Evolutionary conservation across 2,888 invertebrate species (phyloP), one percentile per base, ranked within the genome.

Genomic region (Acanthosepion esculentum): DNA sequence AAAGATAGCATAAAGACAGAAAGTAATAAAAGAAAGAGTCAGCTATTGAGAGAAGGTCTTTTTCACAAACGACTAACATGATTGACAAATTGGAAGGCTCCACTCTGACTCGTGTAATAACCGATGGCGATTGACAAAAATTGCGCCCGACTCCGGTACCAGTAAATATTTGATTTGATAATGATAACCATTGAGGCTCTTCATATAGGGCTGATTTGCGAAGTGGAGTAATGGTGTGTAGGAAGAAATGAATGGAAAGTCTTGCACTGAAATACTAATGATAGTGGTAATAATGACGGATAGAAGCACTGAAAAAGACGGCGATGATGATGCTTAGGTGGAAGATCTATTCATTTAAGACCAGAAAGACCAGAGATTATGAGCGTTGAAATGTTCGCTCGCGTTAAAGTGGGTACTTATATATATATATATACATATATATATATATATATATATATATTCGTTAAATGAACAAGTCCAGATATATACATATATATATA

Each of bases 61-160:
- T 59, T 78, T n/a, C n/a, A 33, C 78, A 78, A 78, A 78, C 18
- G 78, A 78, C 78, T 78, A n/a, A 78, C n/a, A 78, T 78, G 78
- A 78, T 78, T 78, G 78, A 78, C 78, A n/a, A 78, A 78, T 78
- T 78, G 33, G n/a, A 78, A 78, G n/a, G 78, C 78, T 15, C 78
- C 78, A 78, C 78, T 33, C 33, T 33, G 78, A 78, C 33, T 78
- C 78, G 78, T 78, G n/a, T 78, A 78, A 78, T 78, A 78, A 78
- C n/a, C n/a, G 78, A 78, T 33, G 78, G n/a, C 78, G 78, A 78
- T 78, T 78, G n/a, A 78, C 78, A 78, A 78, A 78, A 78, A 78
- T 78, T 78, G 78, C n/a, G n/a, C n/a, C 78, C 78, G 33, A 33
- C 78, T 78, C 18, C n/a, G 78, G 78, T n/a, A 78, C n/a, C 78